Base-by-base conservation (phyloP, 2,888 invertebrate genomes). In the Tillus elongatus region DNA sequence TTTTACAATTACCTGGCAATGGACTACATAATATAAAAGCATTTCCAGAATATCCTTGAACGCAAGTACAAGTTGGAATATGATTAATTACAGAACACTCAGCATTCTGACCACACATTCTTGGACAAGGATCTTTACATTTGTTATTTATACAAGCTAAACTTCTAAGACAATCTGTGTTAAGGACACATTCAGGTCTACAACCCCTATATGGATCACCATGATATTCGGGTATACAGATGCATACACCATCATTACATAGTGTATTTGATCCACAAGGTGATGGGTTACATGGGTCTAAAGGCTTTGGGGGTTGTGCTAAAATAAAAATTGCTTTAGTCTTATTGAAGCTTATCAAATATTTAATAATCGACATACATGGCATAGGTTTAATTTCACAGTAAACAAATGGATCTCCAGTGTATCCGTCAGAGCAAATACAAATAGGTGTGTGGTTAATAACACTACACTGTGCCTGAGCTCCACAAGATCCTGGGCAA, bases 161-260 rank as follows among this genome's bases (percentile, higher is more conserved):
- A 56, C 78, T 70, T 50, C 73, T 71, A 13, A 77, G 66, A 61
- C 87, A 88, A 51, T 87, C 86, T 8, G 70, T 65, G 56, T 79
- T 86, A 3, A 82, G 65, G n/a, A 82, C 74, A 62, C 87, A 87
- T 64, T 87, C 85, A 3, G 87, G 87, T 47, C 84, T 72, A 58
- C 87, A 88, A 29, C 79, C 81, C 30, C 73, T 60, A 50, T 82
- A 82, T 1, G 87, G 85, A 65, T 87, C 82, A 15, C 87, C 88
- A 45, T 75, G 74, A 54, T 80, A 85, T 53, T 83, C 80, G 2
- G 75, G 69, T 26, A 82, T 57, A 59, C 88, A 89, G 13, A 72
- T 74, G 52, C 86, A 86, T 41, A 74, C 61, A 33, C 83, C 83
- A 49, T 79, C 69, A 40, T 64, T 52, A 57, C 86, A 86, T 50